A percentile compares a stretch with the other conserved stretches of the same genome.
Evolutionary conservation across 2,113 vertebrate genomes (phyloP).

Genomic region (Siphamia tubifer): DNA sequence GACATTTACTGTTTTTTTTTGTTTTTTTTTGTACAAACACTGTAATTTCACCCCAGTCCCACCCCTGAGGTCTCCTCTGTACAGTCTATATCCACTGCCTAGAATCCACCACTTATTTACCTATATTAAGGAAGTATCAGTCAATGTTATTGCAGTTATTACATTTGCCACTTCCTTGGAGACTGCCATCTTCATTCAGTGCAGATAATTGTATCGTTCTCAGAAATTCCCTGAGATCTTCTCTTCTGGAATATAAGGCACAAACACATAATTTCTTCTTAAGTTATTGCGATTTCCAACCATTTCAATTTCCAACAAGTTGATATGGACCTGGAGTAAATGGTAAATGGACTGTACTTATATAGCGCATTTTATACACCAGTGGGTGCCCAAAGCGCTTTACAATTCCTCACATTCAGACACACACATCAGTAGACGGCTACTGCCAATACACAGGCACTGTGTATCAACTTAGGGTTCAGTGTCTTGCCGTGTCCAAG

Average conservation of each 20-base stretch:
- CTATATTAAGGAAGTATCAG: conserved; percentile 38
- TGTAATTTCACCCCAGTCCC: neutral
- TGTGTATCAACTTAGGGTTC: no score
- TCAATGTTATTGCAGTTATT: conserved; percentile 37
- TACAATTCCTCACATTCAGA: no score
- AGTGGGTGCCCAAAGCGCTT: no score
- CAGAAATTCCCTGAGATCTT: conserved; percentile 24
- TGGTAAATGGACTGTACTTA: no score
- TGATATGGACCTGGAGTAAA: neutral
- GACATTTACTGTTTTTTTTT: conserved; percentile 47
- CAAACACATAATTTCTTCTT: conserved; percentile 9
- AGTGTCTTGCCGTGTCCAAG: no score
- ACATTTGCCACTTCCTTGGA: conserved; percentile 27
- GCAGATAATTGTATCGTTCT: conserved; percentile 45
- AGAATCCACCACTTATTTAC: conserved; percentile 38
- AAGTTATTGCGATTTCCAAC: neutral
- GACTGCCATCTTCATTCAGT: conserved; percentile 13
- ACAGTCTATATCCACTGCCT: conserved; percentile 35
- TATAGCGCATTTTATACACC: no score
- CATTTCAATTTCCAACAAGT: neutral
- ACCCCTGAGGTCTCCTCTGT: conserved; percentile 16
- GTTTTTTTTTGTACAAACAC: conserved; percentile 7
- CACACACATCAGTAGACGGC: no score
- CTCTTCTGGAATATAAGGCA: neutral
- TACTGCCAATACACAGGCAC: no score